Conservation (phyloP, 2,888 invertebrate species). For the Leptopilina syphax region DNA sequence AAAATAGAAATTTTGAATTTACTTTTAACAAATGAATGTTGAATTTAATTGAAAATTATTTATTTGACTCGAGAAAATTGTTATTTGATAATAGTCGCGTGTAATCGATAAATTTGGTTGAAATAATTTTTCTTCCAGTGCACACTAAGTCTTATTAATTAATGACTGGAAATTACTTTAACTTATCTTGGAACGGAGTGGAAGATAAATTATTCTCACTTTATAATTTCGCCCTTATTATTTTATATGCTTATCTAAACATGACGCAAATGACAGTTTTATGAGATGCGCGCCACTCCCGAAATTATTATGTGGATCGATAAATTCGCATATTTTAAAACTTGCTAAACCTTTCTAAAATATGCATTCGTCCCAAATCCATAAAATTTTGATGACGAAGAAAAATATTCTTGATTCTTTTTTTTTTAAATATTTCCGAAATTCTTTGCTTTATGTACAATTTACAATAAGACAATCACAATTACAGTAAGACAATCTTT, state of each 20-base stretch:
- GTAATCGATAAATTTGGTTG: too few species aligned
- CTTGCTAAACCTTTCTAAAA: slow-evolving; percentile 1
- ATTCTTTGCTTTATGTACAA: too few species aligned
- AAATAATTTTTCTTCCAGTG: too few species aligned
- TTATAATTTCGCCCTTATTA: slow-evolving; percentile 6
- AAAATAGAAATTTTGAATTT: too few species aligned
- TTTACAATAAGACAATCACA: too few species aligned
- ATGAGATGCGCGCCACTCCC: slow-evolving; percentile 41
- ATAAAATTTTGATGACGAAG: background rate
- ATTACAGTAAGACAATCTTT: too few species aligned
- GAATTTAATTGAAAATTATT: too few species aligned
- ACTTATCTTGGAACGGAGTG: slow-evolving; percentile 36
- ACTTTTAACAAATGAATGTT: too few species aligned
- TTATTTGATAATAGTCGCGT: too few species aligned
- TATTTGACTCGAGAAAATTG: too few species aligned
- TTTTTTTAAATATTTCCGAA: too few species aligned
- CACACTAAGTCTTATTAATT: slow-evolving; percentile 25
- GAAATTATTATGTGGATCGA: slow-evolving; percentile 15
- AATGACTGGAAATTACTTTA: slow-evolving; percentile 48
- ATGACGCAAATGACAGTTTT: slow-evolving; percentile 53
- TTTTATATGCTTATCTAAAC: slow-evolving; percentile 53
- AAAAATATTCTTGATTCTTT: background rate
- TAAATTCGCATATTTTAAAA: slow-evolving; percentile 28
- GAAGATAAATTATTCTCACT: slow-evolving; percentile 48
- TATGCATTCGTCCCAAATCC: slow-evolving; percentile 4